Conservation (phyloP, 1,140 invertebrate species). For the Gryon sp. region DNA sequence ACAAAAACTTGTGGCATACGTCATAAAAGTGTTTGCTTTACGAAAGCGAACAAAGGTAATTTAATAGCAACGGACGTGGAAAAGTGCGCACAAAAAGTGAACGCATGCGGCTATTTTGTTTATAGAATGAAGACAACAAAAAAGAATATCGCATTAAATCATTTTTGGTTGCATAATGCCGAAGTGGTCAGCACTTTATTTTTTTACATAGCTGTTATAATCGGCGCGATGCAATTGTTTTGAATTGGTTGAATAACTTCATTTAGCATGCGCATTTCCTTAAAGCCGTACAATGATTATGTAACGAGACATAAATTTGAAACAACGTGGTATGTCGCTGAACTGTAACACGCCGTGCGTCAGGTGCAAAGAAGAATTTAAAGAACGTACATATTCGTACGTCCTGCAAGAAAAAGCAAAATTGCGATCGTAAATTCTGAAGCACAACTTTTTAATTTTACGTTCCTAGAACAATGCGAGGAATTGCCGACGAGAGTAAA, state of each 20-base stretch:
- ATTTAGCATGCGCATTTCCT: conserved; percentile 45
- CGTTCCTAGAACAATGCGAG: conserved; percentile 34
- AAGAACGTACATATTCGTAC: conserved; percentile 33
- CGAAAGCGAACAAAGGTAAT: conserved; percentile 54
- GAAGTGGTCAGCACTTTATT: conserved; percentile 21
- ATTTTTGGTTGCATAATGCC: conserved; percentile 43
- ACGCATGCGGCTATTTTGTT: conserved; percentile 50
- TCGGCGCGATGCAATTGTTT: conserved; percentile 53
- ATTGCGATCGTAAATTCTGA: conserved; percentile 66
- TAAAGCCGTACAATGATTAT: conserved; percentile 33
- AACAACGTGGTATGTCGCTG: conserved; percentile 39
- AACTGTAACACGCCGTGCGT: conserved; percentile 41
- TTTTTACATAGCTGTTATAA: conserved; percentile 29
- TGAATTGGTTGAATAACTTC: conserved; percentile 58
- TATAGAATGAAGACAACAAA: conserved; percentile 54
- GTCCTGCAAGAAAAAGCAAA: conserved; percentile 50
- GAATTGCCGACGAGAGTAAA: conserved; percentile 22
- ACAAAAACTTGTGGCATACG: conserved; percentile 34
- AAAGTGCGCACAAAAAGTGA: conserved; percentile 49
- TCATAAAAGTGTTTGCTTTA: conserved; percentile 56
- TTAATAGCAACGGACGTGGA: conserved; percentile 40
- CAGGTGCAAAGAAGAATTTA: conserved; percentile 57
- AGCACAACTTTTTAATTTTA: conserved; percentile 55
- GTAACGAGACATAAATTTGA: conserved; percentile 52
- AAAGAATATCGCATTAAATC: conserved; percentile 58